phyloP scores from a whole-genome alignment of 2,888 invertebrate genomes.

The Leptopilina drosophilae region DNA sequence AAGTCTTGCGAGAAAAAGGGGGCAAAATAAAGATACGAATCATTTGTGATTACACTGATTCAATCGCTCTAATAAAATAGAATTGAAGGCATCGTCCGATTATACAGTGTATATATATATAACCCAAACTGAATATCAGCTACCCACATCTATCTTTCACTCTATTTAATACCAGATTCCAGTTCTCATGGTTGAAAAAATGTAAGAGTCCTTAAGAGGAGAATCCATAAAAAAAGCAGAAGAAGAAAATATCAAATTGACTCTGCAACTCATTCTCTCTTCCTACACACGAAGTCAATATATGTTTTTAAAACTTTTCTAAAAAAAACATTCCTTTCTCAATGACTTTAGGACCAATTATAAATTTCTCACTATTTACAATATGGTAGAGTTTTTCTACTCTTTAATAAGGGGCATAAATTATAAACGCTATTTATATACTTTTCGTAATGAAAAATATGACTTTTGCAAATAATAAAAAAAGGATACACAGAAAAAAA shows the following conservation, averaged over 20 bases:
- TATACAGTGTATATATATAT: not conserved
- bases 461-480: no score
- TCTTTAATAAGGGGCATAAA: no score
- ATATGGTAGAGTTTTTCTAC: no score
- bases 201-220: not conserved
- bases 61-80: conserved; percentile 35
- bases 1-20: conserved; percentile 15
- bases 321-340: not conserved
- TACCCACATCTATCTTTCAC: conserved; percentile 38
- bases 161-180: conserved; percentile 23
- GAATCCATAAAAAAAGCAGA: no score
- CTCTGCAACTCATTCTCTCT: not conserved
- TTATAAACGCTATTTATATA: no score
- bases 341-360: not conserved
- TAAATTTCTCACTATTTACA: no score
- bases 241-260: not conserved
- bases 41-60: conserved; percentile 27
- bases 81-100: conserved; percentile 26
- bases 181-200: not conserved
- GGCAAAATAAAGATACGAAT: conserved; percentile 12
- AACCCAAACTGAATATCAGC: conserved; percentile 29
- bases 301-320: not conserved
- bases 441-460: no score
- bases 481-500: no score
- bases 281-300: not conserved